A percentile compares a stretch with the other conserved stretches of the same genome.
Evolutionary conservation across 2,888 invertebrate genomes (phyloP).

Genomic region (Sesia apiformis): DNA sequence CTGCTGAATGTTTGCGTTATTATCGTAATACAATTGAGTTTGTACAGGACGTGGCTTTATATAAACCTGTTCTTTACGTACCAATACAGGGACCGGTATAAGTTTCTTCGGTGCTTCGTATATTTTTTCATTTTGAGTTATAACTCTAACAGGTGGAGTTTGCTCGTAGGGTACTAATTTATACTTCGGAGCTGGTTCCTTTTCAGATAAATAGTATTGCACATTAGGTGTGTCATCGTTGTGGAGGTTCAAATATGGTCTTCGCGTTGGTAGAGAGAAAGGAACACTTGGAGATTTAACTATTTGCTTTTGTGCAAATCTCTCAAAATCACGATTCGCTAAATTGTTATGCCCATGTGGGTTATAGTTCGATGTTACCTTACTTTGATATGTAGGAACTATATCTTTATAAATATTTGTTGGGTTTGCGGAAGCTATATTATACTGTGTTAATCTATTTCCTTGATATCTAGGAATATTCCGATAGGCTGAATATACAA

Average conservation of each 20-base stretch:
- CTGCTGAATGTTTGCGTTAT: conserved; percentile 20
- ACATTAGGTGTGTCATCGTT: conserved; percentile 35
- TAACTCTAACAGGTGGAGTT: conserved; percentile 51
- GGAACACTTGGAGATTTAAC: conserved; percentile 30
- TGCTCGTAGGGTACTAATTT: conserved; percentile 69
- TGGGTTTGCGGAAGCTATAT: conserved; percentile 63
- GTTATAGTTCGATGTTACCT: conserved; percentile 35
- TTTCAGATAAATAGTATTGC: conserved; percentile 52
- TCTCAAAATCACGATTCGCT: conserved; percentile 29
- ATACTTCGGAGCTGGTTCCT: conserved; percentile 46
- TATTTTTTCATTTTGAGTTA: conserved; percentile 13
- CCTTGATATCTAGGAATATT: conserved; percentile 65
- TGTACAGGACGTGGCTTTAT: conserved; percentile 42
- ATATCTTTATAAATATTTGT: conserved; percentile 53
- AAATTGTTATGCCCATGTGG: conserved; percentile 27
- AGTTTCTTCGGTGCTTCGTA: conserved; percentile 7
- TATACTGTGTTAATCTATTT: conserved; percentile 59
- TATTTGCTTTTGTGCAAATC: conserved; percentile 33
- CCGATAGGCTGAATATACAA: conserved; percentile 35
- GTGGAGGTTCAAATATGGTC: conserved; percentile 43
- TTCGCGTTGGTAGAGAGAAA: conserved; percentile 30
- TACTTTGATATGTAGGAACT: conserved; percentile 34
- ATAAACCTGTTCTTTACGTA: conserved; percentile 42
- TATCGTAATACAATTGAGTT: conserved; percentile 40
- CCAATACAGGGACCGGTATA: conserved; percentile 24